Base-by-base conservation (phyloP, 2,888 invertebrate genomes). In the Chloroclystis v-ata region DNA sequence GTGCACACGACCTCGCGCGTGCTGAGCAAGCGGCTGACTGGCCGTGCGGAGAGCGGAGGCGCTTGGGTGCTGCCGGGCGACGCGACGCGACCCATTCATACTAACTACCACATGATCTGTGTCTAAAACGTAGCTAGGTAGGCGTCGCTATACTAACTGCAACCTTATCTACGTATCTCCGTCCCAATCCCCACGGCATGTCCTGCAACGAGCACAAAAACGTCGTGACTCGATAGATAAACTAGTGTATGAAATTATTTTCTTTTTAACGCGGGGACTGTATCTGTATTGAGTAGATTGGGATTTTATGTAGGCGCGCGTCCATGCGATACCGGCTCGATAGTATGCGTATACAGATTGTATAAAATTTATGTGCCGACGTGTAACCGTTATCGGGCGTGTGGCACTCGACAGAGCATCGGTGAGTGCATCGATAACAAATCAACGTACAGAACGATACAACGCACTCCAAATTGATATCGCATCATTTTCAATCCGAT, bases 161-260 rank as follows among this genome's bases (percentile, higher is more conserved):
- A 24, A 32, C 1, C 2, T 14, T n/a, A 37, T 37, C 49, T 44
- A 35, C 35, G 28, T 28, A 13, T 9, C 14, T 13, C 44, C 72
- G 75, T 57, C 65, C 59, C 62, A 20, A 20, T 59, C 63, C 57
- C 63, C 64, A 52, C 58, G 59, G 54, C 69, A 56, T 61, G 57
- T 49, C 61, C 61, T 74, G 70, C 72, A 78, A 69, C 71, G 63
- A 66, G 47, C 44, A 72, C 69, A 59, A 66, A 71, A 72, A 65
- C 71, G 71, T 75, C 76, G 74, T 74, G 74, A 75, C 74, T 72
- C 58, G 64, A 55, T 75, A 71, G 73, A 75, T 75, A 74, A 72
- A 69, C 67, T 63, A 74, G 69, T 73, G 70, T 75, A 72, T 67
- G 65, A 74, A 75, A 69, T 72, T 75, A 69, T 73, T 75, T 65